These are phyloP conservation scores for Saguinus imperator DNA, from an alignment of 2,113 vertebrate species.

Conservation along the genomic window DNA sequence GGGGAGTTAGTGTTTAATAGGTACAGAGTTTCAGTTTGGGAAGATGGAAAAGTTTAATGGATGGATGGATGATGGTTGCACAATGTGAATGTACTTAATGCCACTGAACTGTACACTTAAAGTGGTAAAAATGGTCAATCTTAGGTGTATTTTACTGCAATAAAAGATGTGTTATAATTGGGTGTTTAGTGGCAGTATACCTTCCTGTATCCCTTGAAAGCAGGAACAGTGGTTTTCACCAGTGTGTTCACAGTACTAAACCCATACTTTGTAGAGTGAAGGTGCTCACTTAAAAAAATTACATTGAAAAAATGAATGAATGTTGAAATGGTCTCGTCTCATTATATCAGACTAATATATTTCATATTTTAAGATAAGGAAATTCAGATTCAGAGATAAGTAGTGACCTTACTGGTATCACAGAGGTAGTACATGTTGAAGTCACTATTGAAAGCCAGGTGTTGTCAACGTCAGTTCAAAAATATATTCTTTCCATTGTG, in stretches of 20 bases:
- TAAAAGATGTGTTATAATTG: background rate
- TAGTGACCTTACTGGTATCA: background rate
- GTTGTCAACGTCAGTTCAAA: background rate
- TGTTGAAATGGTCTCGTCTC: background rate
- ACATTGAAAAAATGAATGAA: background rate
- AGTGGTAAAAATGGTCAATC: background rate
- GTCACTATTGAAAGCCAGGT: background rate
- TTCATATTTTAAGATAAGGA: background rate
- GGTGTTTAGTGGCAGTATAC: background rate
- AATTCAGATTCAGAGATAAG: background rate
- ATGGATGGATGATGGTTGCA: background rate
- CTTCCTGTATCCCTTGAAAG: background rate
- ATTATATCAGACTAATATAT: background rate
- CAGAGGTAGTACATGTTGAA: background rate
- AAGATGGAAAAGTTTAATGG: background rate
- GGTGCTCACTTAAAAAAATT: background rate
- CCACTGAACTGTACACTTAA: background rate
- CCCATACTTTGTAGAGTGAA: background rate
- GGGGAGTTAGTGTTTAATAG: background rate
- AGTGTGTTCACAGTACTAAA: background rate
- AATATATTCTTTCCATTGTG: background rate
- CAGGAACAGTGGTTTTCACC: background rate
- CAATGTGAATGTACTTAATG: background rate
- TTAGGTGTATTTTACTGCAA: background rate
- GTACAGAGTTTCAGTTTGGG: background rate